A percentile compares a stretch with the other conserved stretches of the same genome.
Conservation (phyloP, 2,888 invertebrate species). For the Tineola bisselliella region DNA sequence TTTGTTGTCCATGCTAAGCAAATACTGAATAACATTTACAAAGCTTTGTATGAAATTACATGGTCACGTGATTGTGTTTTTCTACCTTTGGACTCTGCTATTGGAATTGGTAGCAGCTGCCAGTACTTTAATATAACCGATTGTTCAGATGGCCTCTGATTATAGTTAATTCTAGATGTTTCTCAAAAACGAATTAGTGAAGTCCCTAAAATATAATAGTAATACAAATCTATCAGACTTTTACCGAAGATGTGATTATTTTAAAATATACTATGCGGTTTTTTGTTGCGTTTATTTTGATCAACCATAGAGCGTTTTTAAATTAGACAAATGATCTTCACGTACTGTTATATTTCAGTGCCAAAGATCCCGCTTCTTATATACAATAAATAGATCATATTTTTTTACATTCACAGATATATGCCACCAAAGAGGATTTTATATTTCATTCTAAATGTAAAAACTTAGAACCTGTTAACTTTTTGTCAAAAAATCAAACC, state of each 20-base stretch:
- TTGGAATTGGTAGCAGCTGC: not conserved
- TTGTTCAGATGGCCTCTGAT: too few relatives aligned
- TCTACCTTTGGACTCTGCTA: not conserved
- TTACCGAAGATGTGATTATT: too few relatives aligned
- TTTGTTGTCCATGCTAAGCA: slow-evolving; percentile 21
- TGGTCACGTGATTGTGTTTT: not conserved
- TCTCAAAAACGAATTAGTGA: too few relatives aligned
- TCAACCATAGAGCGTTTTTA: too few relatives aligned
- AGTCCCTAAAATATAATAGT: too few relatives aligned
- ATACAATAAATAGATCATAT: not conserved
- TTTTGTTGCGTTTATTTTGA: too few relatives aligned
- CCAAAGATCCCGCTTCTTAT: not conserved
- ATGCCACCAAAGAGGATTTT: not conserved
- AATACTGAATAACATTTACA: slow-evolving; percentile 3
- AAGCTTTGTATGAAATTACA: not conserved
- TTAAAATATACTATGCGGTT: too few relatives aligned
- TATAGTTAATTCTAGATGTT: too few relatives aligned
- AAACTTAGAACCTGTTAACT: not conserved
- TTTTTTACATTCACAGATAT: not conserved
- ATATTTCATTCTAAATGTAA: not conserved
- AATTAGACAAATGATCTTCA: too few relatives aligned
- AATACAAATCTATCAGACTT: too few relatives aligned
- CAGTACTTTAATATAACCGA: not conserved
- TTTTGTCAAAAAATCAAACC: slow-evolving; percentile 16
- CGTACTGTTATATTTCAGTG: too few relatives aligned